Evolutionary conservation across 64 coral and sea anemone species (phyloP), one percentile per base, ranked within the genome.

Genomic region (Stylophora pistillata): DNA sequence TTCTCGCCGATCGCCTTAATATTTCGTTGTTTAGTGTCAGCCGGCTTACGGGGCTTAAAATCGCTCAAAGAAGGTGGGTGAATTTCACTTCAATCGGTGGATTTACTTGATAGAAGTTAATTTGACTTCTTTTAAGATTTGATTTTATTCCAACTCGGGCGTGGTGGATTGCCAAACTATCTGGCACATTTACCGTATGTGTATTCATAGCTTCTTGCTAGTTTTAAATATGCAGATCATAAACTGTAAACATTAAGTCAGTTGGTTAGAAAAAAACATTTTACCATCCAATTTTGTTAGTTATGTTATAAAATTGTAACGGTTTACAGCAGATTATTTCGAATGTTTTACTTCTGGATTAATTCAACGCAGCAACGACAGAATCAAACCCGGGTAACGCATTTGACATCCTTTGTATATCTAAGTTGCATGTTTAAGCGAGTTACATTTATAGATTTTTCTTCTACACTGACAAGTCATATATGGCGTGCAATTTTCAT

Each of bases 141-240:
- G 64, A 76, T 76, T 82, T 65, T 84, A 84, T 84, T 84, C 62
- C 47, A 54, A 17, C 80, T 15, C 80, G 60, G 60, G 80, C 80
- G 80, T 84, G 61, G 61, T 84, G 17, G 64, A 21, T 68, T 25
- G 26, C 64, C 64, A n/a, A 25, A 25, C 64, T 68, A n/a, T 21
- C 26, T 68, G 78, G 52, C 30, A 53, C 34, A 41, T 47, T 41
- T 70, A 84, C 23, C 32, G 41, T 68, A 21, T 23, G 52, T 53
- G 7, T 68, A 82, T 29, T 82, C 58, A 62, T 33, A 0, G 61
- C 25, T 60, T 27, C 61, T 84, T 41, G 53, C 53, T 81, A 26
- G 33, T 37, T 84, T 52, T 84, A 84, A 84, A 70, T 70, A 84
- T 65, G 33, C 60, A 27, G 7, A 68, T 47, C 18, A 82, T 53